phyloP scores from a whole-genome alignment of 2,113 vertebrate species.

The Labeo catla region DNA sequence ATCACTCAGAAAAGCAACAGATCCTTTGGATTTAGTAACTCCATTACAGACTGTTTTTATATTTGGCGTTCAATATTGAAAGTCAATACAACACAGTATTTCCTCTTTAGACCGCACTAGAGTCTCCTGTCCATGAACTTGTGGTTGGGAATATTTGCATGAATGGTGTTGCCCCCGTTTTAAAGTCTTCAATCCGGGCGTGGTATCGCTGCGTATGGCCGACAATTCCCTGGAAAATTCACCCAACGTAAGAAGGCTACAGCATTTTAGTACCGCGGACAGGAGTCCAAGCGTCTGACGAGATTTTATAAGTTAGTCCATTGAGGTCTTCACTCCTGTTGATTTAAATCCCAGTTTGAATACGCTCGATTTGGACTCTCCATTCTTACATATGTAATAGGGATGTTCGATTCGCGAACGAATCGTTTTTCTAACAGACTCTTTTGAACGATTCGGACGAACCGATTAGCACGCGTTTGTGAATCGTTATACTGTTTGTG shows the following conservation, averaged over 20 bases:
- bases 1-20: conserved; percentile 30
- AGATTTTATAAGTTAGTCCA: neutral
- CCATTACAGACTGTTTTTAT: neutral
- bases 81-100: neutral
- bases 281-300: neutral
- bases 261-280: neutral
- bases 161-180: neutral
- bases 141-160: neutral
- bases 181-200: conserved; percentile 65
- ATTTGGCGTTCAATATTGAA: neutral
- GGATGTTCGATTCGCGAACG: neutral
- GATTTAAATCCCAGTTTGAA: conserved; percentile 38
- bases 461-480: neutral
- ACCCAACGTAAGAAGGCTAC: neutral
- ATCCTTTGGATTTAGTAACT: conserved; percentile 23
- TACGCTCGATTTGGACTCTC: conserved; percentile 48
- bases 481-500: neutral
- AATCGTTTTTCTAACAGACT: neutral
- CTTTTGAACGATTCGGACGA: neutral
- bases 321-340: neutral
- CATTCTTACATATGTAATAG: conserved; percentile 69
- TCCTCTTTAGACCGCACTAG: neutral
- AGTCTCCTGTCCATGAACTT: neutral
- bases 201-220: conserved; percentile 73
- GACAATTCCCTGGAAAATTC: conserved; percentile 57